Evolutionary conservation across 2,888 invertebrate genomes (phyloP), one percentile per base, ranked within the genome.

Genomic region (Vesta saturnalis): DNA sequence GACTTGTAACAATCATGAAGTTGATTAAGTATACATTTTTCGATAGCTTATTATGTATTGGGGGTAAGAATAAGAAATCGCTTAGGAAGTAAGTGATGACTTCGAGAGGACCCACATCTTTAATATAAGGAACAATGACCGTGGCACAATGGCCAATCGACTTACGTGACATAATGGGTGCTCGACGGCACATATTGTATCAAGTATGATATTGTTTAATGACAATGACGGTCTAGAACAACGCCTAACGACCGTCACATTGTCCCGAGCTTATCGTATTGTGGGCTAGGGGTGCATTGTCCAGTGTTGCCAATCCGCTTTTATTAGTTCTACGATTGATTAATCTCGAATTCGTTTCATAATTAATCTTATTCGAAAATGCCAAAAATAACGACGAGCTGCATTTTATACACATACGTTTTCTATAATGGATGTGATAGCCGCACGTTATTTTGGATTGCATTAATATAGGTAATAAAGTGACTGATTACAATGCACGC

Each of bases 191-290:
- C 82, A 83, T 83, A 83, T 82, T 83, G 83, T 83, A 82, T 83
- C 82, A 82, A 80, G 80, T 80, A 81, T 78, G 83, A 83, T 83
- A 83, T 83, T 83, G 83, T 83, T 82, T 83, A 82, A 82, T 81
- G 81, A 82, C 83, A 83, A 83, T 83, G 80, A 80, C 79, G 77
- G 76, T 72, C 78, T 78, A 80, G 81, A 82, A 80, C 81, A 82
- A 82, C 80, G 78, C 78, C 78, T 78, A 75, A 79, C 76, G 77
- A 77, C 77, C 73, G 74, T 67, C 75, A 74, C 76, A 77, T 78
- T 78, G 78, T 78, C 72, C 73, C 59, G 69, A 61, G 74, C 76
- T 77, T 78, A 76, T 76, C 77, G 73, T 73, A 79, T 80, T 78
- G 80, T 79, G 72, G 73, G 73, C 71, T 73, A 72, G 72, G 76